Conservation (phyloP, 1,140 invertebrate species). For the Microvelia longipes region DNA sequence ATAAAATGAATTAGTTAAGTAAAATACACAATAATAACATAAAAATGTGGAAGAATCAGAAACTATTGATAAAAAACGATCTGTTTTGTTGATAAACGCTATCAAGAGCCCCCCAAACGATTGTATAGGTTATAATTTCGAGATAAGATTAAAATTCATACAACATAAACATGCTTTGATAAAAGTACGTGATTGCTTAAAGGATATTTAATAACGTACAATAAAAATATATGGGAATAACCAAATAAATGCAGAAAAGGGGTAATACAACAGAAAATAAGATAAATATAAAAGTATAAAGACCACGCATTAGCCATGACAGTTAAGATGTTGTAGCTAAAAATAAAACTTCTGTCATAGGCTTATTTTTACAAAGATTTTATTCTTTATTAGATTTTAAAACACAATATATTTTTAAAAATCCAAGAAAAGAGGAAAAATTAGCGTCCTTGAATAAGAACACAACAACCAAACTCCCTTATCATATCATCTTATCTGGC, state of each 20-base stretch:
- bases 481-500: constrained; percentile 18
- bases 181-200: too few species aligned
- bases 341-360: neutral
- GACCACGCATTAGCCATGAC: neutral
- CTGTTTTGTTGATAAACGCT: neutral
- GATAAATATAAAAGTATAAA: neutral
- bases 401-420: neutral
- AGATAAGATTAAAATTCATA: neutral
- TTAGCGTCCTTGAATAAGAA: constrained; percentile 7
- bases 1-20: too few species aligned
- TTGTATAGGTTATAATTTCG: neutral
- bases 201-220: too few species aligned
- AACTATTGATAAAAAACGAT: neutral
- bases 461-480: constrained; percentile 14
- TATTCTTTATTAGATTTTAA: too few species aligned
- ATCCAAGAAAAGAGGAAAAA: neutral
- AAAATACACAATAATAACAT: neutral
- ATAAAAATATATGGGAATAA: too few species aligned
- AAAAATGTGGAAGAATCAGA: neutral
- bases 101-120: neutral
- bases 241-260: too few species aligned
- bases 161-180: too few species aligned
- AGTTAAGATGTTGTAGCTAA: neutral
- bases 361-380: neutral
- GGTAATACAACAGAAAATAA: too few species aligned